Conservation (phyloP, 2,888 invertebrate species). For the Hylaea fasciaria region DNA sequence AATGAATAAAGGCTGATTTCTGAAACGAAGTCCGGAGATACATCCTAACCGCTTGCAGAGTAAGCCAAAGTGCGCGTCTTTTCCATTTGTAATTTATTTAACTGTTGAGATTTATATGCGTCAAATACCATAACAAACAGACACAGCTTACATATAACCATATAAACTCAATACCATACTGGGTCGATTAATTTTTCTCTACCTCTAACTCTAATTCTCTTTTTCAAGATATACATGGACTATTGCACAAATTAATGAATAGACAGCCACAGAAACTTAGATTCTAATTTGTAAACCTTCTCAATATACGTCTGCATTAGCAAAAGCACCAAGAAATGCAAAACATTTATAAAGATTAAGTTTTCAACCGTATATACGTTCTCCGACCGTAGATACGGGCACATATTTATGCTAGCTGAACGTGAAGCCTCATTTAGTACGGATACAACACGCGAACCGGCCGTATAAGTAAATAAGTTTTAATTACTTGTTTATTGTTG, state of each 20-base stretch:
- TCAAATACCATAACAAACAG: too few relatives aligned
- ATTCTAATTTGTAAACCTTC: slow-evolving; percentile 1
- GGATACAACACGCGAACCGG: slow-evolving; percentile 64
- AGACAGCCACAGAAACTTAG: neutral
- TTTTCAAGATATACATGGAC: too few relatives aligned
- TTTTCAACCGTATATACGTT: slow-evolving; percentile 37
- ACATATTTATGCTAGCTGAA: slow-evolving; percentile 60
- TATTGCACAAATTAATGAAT: neutral
- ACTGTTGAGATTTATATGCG: too few relatives aligned
- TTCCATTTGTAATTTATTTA: too few relatives aligned
- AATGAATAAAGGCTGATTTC: too few relatives aligned
- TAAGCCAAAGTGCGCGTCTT: too few relatives aligned
- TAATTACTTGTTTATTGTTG: slow-evolving; percentile 66
- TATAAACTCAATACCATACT: too few relatives aligned
- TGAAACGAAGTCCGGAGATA: too few relatives aligned
- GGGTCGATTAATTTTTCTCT: too few relatives aligned
- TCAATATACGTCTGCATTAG: slow-evolving; percentile 17
- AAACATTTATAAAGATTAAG: slow-evolving; percentile 43
- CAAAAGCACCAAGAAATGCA: slow-evolving; percentile 27
- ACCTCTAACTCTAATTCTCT: too few relatives aligned
- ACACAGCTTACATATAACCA: too few relatives aligned
- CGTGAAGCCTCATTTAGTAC: slow-evolving; percentile 59
- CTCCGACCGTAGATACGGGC: slow-evolving; percentile 38
- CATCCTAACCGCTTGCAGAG: too few relatives aligned
- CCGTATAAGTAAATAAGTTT: slow-evolving; percentile 68